Conservation (phyloP, 2,888 invertebrate species). For the Eurytoma californica region DNA sequence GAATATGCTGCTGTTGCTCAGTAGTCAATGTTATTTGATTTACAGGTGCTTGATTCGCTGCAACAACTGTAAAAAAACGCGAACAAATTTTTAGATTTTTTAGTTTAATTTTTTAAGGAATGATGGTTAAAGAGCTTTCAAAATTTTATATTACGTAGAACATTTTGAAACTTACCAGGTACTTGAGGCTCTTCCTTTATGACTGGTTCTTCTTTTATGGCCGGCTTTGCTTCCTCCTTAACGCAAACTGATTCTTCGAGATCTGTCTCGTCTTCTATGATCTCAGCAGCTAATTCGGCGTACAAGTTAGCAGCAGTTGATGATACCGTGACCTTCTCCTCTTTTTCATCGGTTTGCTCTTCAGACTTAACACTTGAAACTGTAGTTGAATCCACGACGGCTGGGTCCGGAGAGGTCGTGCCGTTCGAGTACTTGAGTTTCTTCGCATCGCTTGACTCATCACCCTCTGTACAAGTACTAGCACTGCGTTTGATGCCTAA, state of each 20-base stretch:
- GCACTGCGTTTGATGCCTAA: conserved; percentile 71
- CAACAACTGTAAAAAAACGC: not conserved
- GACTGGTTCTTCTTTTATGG: conserved; percentile 62
- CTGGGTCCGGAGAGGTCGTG: conserved; percentile 71
- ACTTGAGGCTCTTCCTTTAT: conserved; percentile 57
- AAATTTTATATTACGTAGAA: not conserved
- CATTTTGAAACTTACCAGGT: conserved; percentile 45
- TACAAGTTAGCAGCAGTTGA: conserved; percentile 91
- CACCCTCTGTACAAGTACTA: conserved; percentile 69
- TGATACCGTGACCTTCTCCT: conserved; percentile 80
- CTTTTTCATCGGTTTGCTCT: conserved; percentile 75
- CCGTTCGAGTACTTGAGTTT: conserved; percentile 74
- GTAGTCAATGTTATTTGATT: conserved; percentile 39
- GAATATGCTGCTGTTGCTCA: conserved; percentile 47
- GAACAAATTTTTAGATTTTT: not conserved
- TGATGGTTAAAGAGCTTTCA: not conserved
- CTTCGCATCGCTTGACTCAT: conserved; percentile 70
- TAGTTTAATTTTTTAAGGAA: not conserved
- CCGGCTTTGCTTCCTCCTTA: conserved; percentile 58
- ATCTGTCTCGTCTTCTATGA: conserved; percentile 84
- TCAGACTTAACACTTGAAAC: conserved; percentile 75
- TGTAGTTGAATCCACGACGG: conserved; percentile 68
- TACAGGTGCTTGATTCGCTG: conserved; percentile 30
- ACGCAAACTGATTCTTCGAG: conserved; percentile 75
- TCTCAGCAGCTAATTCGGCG: conserved; percentile 89